Conservation (phyloP, 2,888 invertebrate genomes). For the Steinernema hermaphroditum region DNA sequence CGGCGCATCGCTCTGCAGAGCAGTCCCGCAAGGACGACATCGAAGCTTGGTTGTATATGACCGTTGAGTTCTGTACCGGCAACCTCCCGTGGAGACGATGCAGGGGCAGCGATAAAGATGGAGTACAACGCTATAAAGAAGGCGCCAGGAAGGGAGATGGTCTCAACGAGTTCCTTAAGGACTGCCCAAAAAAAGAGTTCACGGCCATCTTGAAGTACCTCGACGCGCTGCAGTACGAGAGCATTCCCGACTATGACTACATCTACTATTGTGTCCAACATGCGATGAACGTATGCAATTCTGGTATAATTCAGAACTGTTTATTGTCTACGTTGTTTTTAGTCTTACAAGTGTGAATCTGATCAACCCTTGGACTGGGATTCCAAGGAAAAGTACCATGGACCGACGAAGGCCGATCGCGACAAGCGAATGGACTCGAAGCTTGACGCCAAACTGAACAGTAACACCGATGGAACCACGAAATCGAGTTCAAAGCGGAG, state of each 20-base stretch:
- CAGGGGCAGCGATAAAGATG: not conserved
- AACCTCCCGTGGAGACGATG: slow-evolving; percentile 33
- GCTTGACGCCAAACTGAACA: slow-evolving; percentile 8
- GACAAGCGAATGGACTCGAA: slow-evolving; percentile 32
- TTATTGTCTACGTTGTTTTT: no score
- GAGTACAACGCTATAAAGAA: no score
- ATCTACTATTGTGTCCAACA: slow-evolving; percentile 49
- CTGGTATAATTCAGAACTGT: no score
- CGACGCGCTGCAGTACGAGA: slow-evolving; percentile 49
- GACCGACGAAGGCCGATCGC: slow-evolving; percentile 43
- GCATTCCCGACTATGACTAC: slow-evolving; percentile 56
- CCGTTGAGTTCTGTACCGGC: slow-evolving; percentile 39
- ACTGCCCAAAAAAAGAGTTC: slow-evolving; percentile 39
- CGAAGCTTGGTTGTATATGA: slow-evolving; percentile 39
- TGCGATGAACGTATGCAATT: slow-evolving; percentile 45
- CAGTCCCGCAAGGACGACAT: slow-evolving; percentile 41
- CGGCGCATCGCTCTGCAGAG: slow-evolving; percentile 36
- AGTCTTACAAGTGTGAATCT: slow-evolving; percentile 33
- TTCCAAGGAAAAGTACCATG: slow-evolving; percentile 41
- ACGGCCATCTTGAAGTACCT: slow-evolving; percentile 46
- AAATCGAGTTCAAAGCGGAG: no score
- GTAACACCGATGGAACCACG: no score
- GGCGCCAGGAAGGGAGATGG: slow-evolving; percentile 37
- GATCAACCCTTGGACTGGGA: slow-evolving; percentile 55
- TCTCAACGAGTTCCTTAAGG: slow-evolving; percentile 43